These are phyloP conservation scores for Chamaetylas fuelleborni DNA, from an alignment of 2,113 vertebrate species.

Conservation along the genomic window DNA sequence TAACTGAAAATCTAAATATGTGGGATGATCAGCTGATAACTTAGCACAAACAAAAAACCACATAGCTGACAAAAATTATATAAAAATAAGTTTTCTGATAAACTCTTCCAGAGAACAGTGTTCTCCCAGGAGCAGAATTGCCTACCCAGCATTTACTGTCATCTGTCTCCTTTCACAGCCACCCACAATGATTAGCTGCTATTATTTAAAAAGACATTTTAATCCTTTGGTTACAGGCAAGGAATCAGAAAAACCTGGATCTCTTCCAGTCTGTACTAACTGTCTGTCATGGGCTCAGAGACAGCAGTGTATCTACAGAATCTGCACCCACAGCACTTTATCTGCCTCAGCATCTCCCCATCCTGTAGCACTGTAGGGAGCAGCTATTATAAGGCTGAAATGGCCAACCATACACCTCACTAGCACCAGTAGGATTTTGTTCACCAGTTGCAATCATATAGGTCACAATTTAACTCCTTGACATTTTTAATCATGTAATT, in stretches of 20 bases:
- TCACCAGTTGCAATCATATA: neutral
- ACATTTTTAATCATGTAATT: neutral
- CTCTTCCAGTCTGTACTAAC: neutral
- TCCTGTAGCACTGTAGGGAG: neutral
- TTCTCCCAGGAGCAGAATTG: neutral
- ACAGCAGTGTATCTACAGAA: neutral
- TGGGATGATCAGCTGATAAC: neutral
- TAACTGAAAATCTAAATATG: neutral
- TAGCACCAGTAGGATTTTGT: neutral
- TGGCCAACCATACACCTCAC: neutral
- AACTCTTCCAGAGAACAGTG: neutral
- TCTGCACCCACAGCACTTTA: neutral
- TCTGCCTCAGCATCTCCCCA: neutral
- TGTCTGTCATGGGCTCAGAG: neutral
- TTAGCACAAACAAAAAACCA: neutral
- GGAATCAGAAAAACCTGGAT: neutral
- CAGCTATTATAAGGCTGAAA: neutral
- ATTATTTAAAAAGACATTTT: constrained; percentile 24
- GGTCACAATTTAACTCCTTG: neutral
- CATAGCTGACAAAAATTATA: neutral
- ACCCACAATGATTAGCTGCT: neutral
- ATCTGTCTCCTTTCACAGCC: constrained; percentile 22
- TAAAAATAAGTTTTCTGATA: neutral
- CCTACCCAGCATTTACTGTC: neutral
- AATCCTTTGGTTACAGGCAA: constrained; percentile 5